These are phyloP conservation scores for Nomada ferruginata DNA, from an alignment of 2,888 invertebrate genomes.

Conservation along the genomic window DNA sequence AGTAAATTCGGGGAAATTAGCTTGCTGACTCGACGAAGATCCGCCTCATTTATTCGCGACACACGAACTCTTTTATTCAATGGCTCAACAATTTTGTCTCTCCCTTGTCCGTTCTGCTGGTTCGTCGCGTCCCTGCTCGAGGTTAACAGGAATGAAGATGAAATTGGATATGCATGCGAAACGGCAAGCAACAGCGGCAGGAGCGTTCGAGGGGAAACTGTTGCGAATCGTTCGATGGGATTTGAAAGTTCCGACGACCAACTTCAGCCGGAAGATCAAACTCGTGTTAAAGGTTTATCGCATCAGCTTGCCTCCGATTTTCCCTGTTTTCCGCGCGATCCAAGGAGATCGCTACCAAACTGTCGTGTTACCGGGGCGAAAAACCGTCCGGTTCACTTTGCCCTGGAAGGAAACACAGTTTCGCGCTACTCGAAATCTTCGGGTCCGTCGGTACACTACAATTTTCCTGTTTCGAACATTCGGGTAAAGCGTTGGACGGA, in stretches of 20 bases:
- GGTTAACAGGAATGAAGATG: not conserved
- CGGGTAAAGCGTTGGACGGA: slow-evolving; percentile 1
- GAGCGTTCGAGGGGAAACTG: slow-evolving; percentile 5
- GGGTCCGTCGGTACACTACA: not conserved
- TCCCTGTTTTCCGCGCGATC: slow-evolving; percentile 4
- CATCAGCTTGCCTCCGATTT: not conserved
- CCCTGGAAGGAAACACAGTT: not conserved
- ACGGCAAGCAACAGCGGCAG: not conserved
- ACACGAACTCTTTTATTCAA: no score
- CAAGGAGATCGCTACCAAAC: slow-evolving; percentile 6
- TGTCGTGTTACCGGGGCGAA: not conserved
- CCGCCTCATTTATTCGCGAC: not conserved
- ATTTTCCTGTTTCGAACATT: not conserved
- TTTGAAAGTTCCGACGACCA: slow-evolving; percentile 25
- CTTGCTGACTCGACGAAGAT: slow-evolving; percentile 15
- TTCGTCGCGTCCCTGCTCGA: not conserved
- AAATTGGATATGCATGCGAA: not conserved
- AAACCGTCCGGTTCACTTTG: slow-evolving; percentile 6
- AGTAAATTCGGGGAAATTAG: slow-evolving; percentile 24
- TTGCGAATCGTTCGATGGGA: slow-evolving; percentile 8
- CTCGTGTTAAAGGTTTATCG: slow-evolving; percentile 51
- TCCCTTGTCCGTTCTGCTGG: not conserved
- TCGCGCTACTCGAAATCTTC: not conserved
- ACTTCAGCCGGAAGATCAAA: slow-evolving; percentile 42
- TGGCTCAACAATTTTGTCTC: no score